Conservation (phyloP, 2,888 invertebrate species). For the Sinopyrophorus schimmeli region DNA sequence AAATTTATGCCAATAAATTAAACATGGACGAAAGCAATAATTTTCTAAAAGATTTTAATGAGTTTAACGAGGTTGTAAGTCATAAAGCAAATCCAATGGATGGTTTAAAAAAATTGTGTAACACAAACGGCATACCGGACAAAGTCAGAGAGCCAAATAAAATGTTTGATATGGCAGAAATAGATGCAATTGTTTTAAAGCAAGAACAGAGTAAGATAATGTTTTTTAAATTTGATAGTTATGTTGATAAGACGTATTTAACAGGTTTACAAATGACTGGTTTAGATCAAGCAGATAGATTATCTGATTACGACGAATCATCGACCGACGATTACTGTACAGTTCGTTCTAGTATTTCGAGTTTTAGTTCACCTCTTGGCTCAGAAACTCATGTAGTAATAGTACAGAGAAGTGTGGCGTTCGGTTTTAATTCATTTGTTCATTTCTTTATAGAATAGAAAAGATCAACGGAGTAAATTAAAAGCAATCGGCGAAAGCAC, state of each 20-base stretch:
- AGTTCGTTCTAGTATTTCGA: constrained; percentile 27
- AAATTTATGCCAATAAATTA: too few species aligned
- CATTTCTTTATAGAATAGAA: too few species aligned
- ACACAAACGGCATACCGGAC: constrained; percentile 51
- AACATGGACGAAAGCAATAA: too few species aligned
- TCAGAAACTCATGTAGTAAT: constrained; percentile 6
- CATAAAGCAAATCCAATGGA: too few species aligned
- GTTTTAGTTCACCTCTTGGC: constrained; percentile 2
- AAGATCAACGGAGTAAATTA: too few species aligned
- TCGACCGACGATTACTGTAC: constrained; percentile 48
- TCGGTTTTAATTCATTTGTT: too few species aligned
- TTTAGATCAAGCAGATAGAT: constrained; percentile 35
- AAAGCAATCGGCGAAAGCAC: constrained; percentile 44
- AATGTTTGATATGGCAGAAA: constrained; percentile 51
- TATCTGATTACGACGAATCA: constrained; percentile 51
- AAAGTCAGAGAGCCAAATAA: constrained; percentile 50
- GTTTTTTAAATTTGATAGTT: neutral
- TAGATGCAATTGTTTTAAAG: constrained; percentile 51
- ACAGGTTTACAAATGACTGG: constrained; percentile 45
- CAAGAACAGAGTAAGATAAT: constrained; percentile 50
- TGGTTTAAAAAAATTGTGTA: too few species aligned
- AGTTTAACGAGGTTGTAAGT: too few species aligned
- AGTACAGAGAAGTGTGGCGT: too few species aligned
- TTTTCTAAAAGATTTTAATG: too few species aligned
- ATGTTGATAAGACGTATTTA: constrained; percentile 8